These are phyloP conservation scores for Mimas tiliae DNA, from an alignment of 2,888 invertebrate genomes.

Conservation along the genomic window DNA sequence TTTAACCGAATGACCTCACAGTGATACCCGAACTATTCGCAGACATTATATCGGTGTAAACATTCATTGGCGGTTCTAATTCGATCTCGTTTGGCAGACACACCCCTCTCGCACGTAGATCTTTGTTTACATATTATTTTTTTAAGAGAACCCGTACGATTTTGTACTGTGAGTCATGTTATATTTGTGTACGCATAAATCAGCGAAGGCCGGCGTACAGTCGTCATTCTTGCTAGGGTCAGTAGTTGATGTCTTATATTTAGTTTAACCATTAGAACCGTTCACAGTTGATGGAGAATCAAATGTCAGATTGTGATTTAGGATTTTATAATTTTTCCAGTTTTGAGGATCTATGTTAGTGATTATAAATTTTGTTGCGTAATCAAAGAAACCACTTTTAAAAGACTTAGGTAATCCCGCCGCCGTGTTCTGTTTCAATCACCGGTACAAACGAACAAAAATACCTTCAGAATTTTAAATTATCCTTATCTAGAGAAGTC, in stretches of 20 bases:
- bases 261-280: conserved; percentile 10
- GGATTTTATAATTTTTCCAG: too few species aligned
- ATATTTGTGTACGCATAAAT: conserved; percentile 12
- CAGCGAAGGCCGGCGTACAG: background rate
- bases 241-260: conserved; percentile 11
- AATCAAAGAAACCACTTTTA: too few species aligned
- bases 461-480: too few species aligned
- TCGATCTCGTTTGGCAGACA: conserved; percentile 14
- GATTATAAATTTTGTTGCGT: too few species aligned
- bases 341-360: too few species aligned
- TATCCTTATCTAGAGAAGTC: too few species aligned
- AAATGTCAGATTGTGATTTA: background rate
- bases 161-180: background rate
- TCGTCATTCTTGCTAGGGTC: conserved; percentile 1
- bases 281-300: conserved; percentile 1
- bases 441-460: too few species aligned
- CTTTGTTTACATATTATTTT: conserved; percentile 21
- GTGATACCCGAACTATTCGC: background rate
- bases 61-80: background rate
- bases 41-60: background rate
- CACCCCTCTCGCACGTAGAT: conserved; percentile 19
- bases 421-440: too few species aligned
- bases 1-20: background rate
- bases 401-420: too few species aligned
- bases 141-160: background rate